Conservation (phyloP, 2,888 invertebrate species). For the Ectropis crepuscularia region DNA sequence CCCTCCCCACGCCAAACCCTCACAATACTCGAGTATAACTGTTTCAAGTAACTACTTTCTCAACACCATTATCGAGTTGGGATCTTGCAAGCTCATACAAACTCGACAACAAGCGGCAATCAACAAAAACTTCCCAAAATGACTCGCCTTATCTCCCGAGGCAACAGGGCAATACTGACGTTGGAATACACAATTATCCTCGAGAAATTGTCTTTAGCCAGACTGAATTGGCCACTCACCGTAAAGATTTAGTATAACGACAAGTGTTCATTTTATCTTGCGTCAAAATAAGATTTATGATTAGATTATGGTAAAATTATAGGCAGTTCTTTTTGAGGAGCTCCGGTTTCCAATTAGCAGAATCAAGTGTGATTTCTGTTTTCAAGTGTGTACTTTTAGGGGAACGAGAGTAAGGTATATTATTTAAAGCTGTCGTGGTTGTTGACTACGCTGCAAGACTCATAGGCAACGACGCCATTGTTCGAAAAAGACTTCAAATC, state of each 20-base stretch:
- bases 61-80: not conserved
- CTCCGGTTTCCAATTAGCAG: too few species aligned
- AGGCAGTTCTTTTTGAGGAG: not conserved
- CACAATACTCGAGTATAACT: too few species aligned
- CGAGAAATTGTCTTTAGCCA: conserved; percentile 53
- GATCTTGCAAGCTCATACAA: conserved; percentile 20
- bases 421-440: too few species aligned
- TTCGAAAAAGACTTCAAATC: too few species aligned
- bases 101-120: conserved; percentile 13
- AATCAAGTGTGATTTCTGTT: too few species aligned
- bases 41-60: not conserved
- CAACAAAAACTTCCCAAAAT: conserved; percentile 45
- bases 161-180: conserved; percentile 42
- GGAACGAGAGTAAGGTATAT: too few species aligned
- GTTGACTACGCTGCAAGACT: too few species aligned
- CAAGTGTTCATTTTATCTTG: conserved; percentile 38
- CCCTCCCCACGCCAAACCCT: too few species aligned
- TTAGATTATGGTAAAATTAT: conserved; percentile 11
- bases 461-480: too few species aligned
- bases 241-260: conserved; percentile 50
- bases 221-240: conserved; percentile 45
- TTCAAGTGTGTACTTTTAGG: too few species aligned
- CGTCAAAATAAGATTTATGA: conserved; percentile 36
- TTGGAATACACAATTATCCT: conserved; percentile 54
- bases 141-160: conserved; percentile 47